phyloP scores from a whole-genome alignment of 1,140 invertebrate genomes.

The Hirudo medicinalis region DNA sequence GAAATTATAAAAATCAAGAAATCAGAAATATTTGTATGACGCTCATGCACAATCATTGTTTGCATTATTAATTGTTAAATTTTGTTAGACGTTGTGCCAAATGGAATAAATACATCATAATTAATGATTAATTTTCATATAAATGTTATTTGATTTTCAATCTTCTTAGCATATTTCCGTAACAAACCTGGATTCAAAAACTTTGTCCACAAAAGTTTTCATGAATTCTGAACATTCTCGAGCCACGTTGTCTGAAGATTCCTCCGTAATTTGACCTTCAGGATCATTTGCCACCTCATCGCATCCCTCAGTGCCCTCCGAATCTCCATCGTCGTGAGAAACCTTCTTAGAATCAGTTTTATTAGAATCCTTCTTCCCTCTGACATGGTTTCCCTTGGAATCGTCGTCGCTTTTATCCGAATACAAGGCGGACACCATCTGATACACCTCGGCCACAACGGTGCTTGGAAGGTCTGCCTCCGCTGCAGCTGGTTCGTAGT shows the following conservation, averaged over 20 bases:
- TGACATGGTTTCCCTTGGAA: too few relatives aligned
- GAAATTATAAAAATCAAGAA: conserved; percentile 19
- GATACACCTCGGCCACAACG: background rate
- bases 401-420: background rate
- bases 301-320: conserved; percentile 17
- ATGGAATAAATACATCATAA: too few relatives aligned
- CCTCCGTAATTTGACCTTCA: background rate
- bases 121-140: too few relatives aligned
- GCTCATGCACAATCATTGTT: too few relatives aligned
- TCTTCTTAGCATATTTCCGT: too few relatives aligned
- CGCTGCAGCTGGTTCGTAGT: conserved; percentile 11
- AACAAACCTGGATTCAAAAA: conserved; percentile 14
- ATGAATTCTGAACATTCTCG: conserved; percentile 6
- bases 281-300: conserved; percentile 10
- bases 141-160: too few relatives aligned
- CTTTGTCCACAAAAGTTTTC: conserved; percentile 9
- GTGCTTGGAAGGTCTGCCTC: conserved; percentile 11
- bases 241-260: background rate
- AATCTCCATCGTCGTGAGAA: conserved; percentile 13
- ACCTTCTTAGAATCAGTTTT: background rate
- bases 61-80: too few relatives aligned
- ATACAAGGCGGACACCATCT: conserved; percentile 6
- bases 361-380: background rate
- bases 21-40: background rate
- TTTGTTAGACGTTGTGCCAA: too few relatives aligned